These are phyloP conservation scores for Plebejus melissa DNA, from an alignment of 2,888 invertebrate species.

Conservation along the genomic window DNA sequence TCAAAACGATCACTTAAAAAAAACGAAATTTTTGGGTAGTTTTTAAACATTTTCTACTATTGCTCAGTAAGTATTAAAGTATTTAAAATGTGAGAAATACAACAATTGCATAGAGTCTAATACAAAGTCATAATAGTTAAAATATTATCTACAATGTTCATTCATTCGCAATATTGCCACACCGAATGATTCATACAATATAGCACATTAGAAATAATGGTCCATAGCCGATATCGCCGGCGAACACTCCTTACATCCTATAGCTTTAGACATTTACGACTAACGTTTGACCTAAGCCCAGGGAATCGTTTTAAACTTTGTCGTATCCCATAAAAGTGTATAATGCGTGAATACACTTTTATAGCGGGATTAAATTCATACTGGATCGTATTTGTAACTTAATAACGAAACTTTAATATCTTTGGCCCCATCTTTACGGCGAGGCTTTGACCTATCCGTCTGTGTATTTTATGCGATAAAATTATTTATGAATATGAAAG, in stretches of 20 bases:
- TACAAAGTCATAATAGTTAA: background rate
- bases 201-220: conserved; percentile 24
- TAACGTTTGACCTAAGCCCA: conserved; percentile 37
- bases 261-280: conserved; percentile 37
- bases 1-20: no score
- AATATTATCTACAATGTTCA: background rate
- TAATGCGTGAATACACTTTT: conserved; percentile 34
- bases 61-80: no score
- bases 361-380: conserved; percentile 24
- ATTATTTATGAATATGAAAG: background rate
- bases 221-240: conserved; percentile 25
- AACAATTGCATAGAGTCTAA: no score
- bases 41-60: background rate
- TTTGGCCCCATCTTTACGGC: background rate
- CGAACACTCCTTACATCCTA: conserved; percentile 34
- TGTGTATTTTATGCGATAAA: background rate
- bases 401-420: conserved; percentile 14
- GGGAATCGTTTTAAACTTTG: conserved; percentile 37
- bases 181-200: conserved; percentile 21
- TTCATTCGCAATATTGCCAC: conserved; percentile 16
- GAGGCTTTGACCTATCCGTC: conserved; percentile 3
- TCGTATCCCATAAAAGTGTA: conserved; percentile 37
- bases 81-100: no score
- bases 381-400: conserved; percentile 6
- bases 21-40: background rate